These are phyloP conservation scores for Campoplex nolae DNA, from an alignment of 2,888 invertebrate genomes.

Conservation along the genomic window DNA sequence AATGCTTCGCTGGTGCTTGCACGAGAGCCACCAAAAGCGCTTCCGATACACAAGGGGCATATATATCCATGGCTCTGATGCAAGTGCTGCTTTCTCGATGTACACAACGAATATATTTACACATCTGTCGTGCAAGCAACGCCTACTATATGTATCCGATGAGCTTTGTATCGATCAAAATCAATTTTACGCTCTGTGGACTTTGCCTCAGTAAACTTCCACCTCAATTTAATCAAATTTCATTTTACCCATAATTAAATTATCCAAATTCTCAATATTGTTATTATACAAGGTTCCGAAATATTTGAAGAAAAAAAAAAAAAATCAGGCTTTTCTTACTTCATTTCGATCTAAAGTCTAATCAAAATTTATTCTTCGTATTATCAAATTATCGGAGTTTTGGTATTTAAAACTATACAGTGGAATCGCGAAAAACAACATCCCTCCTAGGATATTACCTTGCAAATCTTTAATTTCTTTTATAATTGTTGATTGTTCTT, in stretches of 20 bases:
- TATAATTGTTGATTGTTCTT: neutral
- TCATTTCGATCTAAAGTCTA: neutral
- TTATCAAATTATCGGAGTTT: no score
- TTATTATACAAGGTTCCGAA: neutral
- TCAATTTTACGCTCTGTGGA: slow-evolving; percentile 25
- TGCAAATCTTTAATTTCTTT: neutral
- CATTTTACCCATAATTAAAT: slow-evolving; percentile 1
- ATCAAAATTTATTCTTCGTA: neutral
- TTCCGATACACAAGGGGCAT: slow-evolving; percentile 54
- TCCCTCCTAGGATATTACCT: neutral
- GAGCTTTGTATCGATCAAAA: slow-evolving; percentile 51
- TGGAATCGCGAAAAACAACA: neutral
- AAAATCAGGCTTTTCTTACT: neutral
- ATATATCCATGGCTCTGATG: slow-evolving; percentile 39
- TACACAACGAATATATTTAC: slow-evolving; percentile 49
- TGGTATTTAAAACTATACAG: neutral
- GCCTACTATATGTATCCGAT: neutral
- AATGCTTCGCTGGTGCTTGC: slow-evolving; percentile 66
- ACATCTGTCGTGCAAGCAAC: slow-evolving; percentile 17
- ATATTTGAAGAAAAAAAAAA: neutral
- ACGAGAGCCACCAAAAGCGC: slow-evolving; percentile 60
- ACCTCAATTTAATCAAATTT: slow-evolving; percentile 18
- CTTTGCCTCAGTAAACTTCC: slow-evolving; percentile 8
- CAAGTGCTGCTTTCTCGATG: slow-evolving; percentile 31
- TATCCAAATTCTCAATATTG: slow-evolving; percentile 6